A percentile compares a stretch with the other conserved stretches of the same genome.
Conservation (phyloP, 1,140 invertebrate species). For the Bombus waltoni region DNA sequence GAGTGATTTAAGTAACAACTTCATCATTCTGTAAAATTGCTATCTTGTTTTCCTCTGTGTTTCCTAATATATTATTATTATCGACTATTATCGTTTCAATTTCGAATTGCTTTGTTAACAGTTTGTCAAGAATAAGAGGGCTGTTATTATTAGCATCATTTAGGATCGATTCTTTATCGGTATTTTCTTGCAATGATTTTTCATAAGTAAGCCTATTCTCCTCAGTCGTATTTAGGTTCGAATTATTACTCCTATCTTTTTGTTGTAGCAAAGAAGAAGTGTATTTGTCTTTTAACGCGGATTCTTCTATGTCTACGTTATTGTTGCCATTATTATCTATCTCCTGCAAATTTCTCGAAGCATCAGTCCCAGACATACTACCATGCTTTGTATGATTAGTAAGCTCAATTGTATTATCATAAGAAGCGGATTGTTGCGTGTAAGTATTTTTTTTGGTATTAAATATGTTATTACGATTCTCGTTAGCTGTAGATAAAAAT, state of each 20-base stretch:
- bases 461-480: conserved; percentile 39
- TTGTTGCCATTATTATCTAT: conserved; percentile 28
- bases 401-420: conserved; percentile 27
- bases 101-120: conserved; percentile 31
- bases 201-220: conserved; percentile 28
- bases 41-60: conserved; percentile 23
- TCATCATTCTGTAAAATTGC: conserved; percentile 21
- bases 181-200: conserved; percentile 22
- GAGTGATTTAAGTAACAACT: conserved; percentile 41
- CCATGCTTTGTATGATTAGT: conserved; percentile 42
- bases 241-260: conserved; percentile 43
- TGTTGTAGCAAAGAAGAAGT: conserved; percentile 29
- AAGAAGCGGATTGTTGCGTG: conserved; percentile 5
- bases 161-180: conserved; percentile 10
- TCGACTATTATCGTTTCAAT: conserved; percentile 49
- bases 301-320: conserved; percentile 45
- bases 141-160: conserved; percentile 64
- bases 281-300: conserved; percentile 69
- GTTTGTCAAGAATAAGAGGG: conserved; percentile 51
- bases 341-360: neutral
- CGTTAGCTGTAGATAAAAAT: conserved; percentile 23
- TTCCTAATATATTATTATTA: conserved; percentile 33
- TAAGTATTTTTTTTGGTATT: neutral
- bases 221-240: neutral
- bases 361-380: neutral